Base-by-base conservation (phyloP, 2,797 vertebrate genomes). In the Esox lucius region DNA sequence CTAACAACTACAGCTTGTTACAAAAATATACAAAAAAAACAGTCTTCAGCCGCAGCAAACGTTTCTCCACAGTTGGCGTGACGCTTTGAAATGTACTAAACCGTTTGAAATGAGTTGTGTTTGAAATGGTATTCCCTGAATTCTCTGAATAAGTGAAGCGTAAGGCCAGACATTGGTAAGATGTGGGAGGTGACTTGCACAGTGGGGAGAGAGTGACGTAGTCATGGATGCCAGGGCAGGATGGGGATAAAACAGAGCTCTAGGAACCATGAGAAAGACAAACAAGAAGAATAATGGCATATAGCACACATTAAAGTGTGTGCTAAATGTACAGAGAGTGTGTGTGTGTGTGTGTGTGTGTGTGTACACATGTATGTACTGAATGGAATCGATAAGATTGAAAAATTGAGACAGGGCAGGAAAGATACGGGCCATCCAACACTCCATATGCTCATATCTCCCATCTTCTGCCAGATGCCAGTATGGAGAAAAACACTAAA, bases 401-500 rank as follows among this genome's bases (percentile, higher is more conserved):
- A 70, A 6, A 39, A 39, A 61, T 56, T 46, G 12, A 26, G 48
- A 61, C 9, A 13, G 62, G 16, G 67, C 24, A 31, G 48, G 33
- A 24, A 53, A 31, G 17, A 33, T 68, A 56, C 62, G 8, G 13
- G 51, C 67, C 61, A 51, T 33, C 48, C 61, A 49, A 13, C 48
- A 15, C 11, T 19, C 9, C 33, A 33, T 53, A 9, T 33, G 31
- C n/a, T 46, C 5, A 42, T 51, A 17, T 76, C 59, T 49, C 19
- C 64, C 65, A 17, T 62, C 56, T 24, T 51, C 24, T 74, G 53
- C 31, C 35, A 28, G 13, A 11, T 4, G 11, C 6, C 70, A 24
- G 51, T 39, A 33, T 39, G 28, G 16, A 8, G 16, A 46, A 12
- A 39, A 5, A 65, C 11, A 74, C 12, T 93, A 92, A 68, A 89